Percentiles rank a stretch among this genome's conserved stretches.
These are phyloP conservation scores for Miichthys miiuy DNA, from an alignment of 2,797 vertebrate genomes.

Conservation along the genomic window DNA sequence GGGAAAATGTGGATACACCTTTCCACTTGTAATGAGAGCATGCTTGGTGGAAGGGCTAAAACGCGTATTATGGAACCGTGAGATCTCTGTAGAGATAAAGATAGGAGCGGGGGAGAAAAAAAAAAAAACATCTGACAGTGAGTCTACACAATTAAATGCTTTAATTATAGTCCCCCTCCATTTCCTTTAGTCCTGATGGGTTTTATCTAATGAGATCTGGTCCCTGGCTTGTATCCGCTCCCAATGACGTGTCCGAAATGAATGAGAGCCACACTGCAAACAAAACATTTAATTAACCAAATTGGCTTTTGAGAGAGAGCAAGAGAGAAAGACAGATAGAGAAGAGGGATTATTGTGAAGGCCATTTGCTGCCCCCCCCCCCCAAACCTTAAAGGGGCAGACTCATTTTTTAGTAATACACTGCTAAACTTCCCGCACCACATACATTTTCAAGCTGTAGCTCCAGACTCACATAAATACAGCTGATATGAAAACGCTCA, in stretches of 20 bases:
- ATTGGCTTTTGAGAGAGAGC: slow-evolving; percentile 96
- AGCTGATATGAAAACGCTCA: slow-evolving; percentile 66
- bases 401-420: slow-evolving; percentile 78
- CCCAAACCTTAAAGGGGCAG: slow-evolving; percentile 93
- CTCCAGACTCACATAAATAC: slow-evolving; percentile 69
- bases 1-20: slow-evolving; percentile 76
- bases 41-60: slow-evolving; percentile 83
- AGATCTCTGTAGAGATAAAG: slow-evolving; percentile 93
- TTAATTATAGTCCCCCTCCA: slow-evolving; percentile 99
- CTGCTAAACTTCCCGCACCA: slow-evolving; percentile 73
- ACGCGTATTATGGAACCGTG: slow-evolving; percentile 87
- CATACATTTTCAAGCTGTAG: slow-evolving; percentile 64
- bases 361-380: slow-evolving; percentile 71
- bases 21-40: slow-evolving; percentile 84
- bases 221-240: slow-evolving; percentile 98
- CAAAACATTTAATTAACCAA: slow-evolving; percentile 99
- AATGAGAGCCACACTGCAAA: slow-evolving; percentile 99
- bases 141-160: slow-evolving; percentile 99
- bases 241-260: slow-evolving; percentile 99
- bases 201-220: slow-evolving; percentile 99
- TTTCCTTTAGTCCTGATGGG: slow-evolving; percentile 99
- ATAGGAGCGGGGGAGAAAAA: slow-evolving; percentile 49
- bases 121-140: slow-evolving; percentile 91
- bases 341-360: slow-evolving; percentile 86
- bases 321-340: slow-evolving; percentile 80